Evolutionary conservation across 2,888 invertebrate species (phyloP).

Genomic region (Leptinotarsa tumamoca): DNA sequence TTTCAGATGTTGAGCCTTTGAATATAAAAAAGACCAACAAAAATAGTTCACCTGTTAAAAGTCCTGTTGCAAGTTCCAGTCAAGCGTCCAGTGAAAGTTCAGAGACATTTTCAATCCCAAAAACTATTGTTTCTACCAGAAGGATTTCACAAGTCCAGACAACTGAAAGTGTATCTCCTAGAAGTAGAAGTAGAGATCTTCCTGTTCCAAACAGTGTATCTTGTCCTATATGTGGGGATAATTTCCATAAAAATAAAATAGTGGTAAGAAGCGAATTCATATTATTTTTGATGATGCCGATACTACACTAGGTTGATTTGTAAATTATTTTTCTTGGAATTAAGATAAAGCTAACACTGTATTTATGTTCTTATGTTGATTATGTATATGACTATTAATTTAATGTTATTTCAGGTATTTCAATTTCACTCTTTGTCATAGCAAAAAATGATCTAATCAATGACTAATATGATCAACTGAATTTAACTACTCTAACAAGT

Average conservation of each 20-base stretch:
- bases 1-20: constrained; percentile 25
- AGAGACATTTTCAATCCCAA: background rate
- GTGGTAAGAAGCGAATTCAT: constrained; percentile 34
- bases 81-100: constrained; percentile 1
- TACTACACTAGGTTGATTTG: too few relatives aligned
- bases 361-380: too few relatives aligned
- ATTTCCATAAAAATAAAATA: constrained; percentile 38
- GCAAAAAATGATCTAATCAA: too few relatives aligned
- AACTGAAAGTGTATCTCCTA: constrained; percentile 22
- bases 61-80: constrained; percentile 8
- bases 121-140: constrained; percentile 1
- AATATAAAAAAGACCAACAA: constrained; percentile 19
- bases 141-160: background rate
- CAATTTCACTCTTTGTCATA: too few relatives aligned
- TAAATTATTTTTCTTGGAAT: too few relatives aligned
- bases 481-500: too few relatives aligned
- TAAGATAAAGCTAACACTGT: too few relatives aligned
- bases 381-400: too few relatives aligned
- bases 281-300: too few relatives aligned
- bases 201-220: constrained; percentile 22
- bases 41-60: constrained; percentile 5
- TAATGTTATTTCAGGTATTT: too few relatives aligned
- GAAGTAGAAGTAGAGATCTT: constrained; percentile 19
- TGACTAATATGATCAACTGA: too few relatives aligned
- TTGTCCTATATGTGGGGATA: constrained; percentile 43